phyloP scores from a whole-genome alignment of 2,888 invertebrate genomes.

The Cephus runcator region DNA sequence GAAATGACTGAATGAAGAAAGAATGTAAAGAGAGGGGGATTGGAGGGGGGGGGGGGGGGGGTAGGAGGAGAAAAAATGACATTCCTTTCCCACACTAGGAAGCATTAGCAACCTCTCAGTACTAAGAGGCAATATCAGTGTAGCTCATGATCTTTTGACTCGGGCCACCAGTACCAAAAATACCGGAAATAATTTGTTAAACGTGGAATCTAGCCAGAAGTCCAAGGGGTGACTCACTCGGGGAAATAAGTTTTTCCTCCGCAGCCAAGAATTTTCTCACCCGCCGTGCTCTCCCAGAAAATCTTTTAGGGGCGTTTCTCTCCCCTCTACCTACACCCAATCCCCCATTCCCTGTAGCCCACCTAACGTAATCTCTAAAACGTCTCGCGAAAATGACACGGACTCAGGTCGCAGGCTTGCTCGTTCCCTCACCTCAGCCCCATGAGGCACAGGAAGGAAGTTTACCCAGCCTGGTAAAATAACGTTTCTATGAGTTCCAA shows the following conservation, averaged over 20 bases:
- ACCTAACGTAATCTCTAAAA: not conserved
- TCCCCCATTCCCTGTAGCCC: not conserved
- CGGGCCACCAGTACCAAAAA: slow-evolving; percentile 4
- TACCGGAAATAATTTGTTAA: slow-evolving; percentile 9
- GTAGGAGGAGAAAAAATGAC: not conserved
- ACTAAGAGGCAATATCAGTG: not conserved
- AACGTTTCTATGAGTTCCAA: not conserved
- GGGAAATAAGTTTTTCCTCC: not conserved
- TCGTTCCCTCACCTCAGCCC: not conserved
- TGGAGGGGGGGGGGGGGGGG: too few relatives aligned
- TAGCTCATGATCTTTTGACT: not conserved
- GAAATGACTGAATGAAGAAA: not conserved
- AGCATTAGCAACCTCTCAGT: not conserved
- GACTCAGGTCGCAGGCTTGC: not conserved
- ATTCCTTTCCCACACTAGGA: not conserved
- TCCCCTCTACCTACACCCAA: not conserved
- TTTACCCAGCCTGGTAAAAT: not conserved
- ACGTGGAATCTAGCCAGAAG: not conserved
- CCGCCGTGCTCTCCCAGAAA: not conserved
- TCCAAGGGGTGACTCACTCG: not conserved
- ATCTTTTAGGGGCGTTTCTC: not conserved
- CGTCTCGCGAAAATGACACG: not conserved
- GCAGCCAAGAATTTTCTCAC: not conserved
- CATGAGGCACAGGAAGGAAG: not conserved
- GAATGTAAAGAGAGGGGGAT: not conserved